phyloP scores from a whole-genome alignment of 2,113 vertebrate species.

The Platichthys stellatus region DNA sequence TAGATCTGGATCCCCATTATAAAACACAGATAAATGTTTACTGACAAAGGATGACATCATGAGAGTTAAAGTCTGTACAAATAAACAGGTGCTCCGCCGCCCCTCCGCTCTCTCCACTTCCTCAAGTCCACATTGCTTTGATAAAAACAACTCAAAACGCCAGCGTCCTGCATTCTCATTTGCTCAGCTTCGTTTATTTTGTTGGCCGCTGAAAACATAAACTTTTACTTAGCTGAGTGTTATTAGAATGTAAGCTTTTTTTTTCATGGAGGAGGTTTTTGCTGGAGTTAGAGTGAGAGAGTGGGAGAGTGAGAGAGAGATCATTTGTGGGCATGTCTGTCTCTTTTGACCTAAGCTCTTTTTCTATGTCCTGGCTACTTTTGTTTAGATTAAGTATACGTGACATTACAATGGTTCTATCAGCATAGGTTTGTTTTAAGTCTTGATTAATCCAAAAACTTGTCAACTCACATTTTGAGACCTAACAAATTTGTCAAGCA shows the following conservation, averaged over 20 bases:
- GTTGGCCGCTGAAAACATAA: slow-evolving; percentile 76
- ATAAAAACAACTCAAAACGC: slow-evolving; percentile 60
- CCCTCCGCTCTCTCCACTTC: slow-evolving; percentile 44
- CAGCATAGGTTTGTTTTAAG: too few relatives aligned
- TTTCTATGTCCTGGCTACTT: slow-evolving; percentile 34
- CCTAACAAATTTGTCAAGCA: too few relatives aligned
- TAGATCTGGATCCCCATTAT: slow-evolving; percentile 48
- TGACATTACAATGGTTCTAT: too few relatives aligned
- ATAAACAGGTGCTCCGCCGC: slow-evolving; percentile 68
- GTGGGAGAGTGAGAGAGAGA: background rate
- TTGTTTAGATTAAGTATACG: too few relatives aligned
- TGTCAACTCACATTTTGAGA: slow-evolving; percentile 7
- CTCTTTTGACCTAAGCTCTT: slow-evolving; percentile 31
- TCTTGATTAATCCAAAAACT: background rate
- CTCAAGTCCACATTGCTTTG: slow-evolving; percentile 54
- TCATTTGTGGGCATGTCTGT: background rate
- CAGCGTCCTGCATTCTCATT: slow-evolving; percentile 57
- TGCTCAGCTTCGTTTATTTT: slow-evolving; percentile 78
- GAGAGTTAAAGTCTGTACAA: slow-evolving; percentile 68
- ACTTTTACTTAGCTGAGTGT: slow-evolving; percentile 77
- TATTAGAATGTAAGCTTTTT: slow-evolving; percentile 69
- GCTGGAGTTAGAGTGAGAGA: background rate
- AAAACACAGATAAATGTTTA: slow-evolving; percentile 75
- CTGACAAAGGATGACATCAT: slow-evolving; percentile 77
- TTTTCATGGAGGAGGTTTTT: slow-evolving; percentile 35